Conservation (phyloP, 2,113 vertebrate genomes). For the Limnothrissa miodon region DNA sequence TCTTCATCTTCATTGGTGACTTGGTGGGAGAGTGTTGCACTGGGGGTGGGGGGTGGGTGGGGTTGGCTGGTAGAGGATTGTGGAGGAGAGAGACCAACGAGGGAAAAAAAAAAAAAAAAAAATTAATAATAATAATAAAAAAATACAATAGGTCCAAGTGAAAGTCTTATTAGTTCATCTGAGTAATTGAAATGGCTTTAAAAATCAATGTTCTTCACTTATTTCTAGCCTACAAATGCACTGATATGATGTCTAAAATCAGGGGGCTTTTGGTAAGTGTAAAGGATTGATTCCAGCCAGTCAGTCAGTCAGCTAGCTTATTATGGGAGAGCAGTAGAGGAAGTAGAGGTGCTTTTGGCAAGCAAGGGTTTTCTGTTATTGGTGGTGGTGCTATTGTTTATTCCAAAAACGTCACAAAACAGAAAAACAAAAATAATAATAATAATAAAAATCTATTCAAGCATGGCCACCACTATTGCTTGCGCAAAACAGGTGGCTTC, state of each 20-base stretch:
- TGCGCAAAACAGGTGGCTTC: constrained; percentile 54
- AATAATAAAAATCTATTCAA: constrained; percentile 28
- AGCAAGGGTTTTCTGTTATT: constrained; percentile 49
- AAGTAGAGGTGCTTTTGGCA: constrained; percentile 59
- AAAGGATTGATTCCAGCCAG: constrained; percentile 69
- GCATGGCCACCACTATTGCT: constrained; percentile 51
- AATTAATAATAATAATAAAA: background rate
- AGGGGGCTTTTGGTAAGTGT: constrained; percentile 68
- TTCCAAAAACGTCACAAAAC: constrained; percentile 47
- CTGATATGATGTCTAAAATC: constrained; percentile 60
- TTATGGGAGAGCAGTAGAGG: constrained; percentile 58
- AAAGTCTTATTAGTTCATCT: constrained; percentile 67
- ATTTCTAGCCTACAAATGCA: constrained; percentile 60
- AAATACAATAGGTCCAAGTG: constrained; percentile 66
- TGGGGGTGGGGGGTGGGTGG: constrained; percentile 52
- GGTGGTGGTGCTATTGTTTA: constrained; percentile 19
- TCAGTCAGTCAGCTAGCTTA: constrained; percentile 52
- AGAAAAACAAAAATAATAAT: background rate
- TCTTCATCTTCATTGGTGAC: constrained; percentile 68
- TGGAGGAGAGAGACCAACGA: background rate
- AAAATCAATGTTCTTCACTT: constrained; percentile 57
- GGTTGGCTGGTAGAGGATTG: constrained; percentile 21
- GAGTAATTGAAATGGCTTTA: constrained; percentile 73
- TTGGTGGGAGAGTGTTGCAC: constrained; percentile 63
- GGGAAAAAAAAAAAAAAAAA: background rate